Evolutionary conservation across 2,113 vertebrate genomes (phyloP).

Genomic region (Lipotes vexillifer): DNA sequence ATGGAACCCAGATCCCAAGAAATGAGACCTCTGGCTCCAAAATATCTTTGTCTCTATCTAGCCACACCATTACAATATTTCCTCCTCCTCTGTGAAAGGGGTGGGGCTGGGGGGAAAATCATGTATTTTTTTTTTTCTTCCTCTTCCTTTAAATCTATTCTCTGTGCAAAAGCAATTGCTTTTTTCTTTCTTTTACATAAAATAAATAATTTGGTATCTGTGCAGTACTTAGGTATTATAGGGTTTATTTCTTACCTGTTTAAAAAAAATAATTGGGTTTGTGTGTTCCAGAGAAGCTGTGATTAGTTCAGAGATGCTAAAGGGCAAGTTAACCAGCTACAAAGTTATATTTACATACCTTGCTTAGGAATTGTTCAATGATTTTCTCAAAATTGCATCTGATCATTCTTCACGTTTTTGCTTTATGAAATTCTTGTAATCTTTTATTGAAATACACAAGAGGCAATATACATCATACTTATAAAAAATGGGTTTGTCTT

Average conservation of each 20-base stretch:
- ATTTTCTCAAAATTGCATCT: neutral
- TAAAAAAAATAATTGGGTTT: neutral
- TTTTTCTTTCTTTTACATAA: neutral
- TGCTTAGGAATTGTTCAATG: neutral
- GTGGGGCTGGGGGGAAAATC: accelerated
- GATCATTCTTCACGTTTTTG: neutral
- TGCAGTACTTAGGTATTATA: neutral
- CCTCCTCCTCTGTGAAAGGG: neutral
- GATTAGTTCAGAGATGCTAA: neutral
- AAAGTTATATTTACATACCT: neutral
- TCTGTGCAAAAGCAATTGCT: neutral
- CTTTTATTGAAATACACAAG: neutral
- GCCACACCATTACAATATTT: neutral
- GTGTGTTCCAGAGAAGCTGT: neutral
- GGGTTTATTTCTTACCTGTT: neutral
- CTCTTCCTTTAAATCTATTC: neutral
- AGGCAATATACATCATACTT: neutral
- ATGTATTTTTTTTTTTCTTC: neutral
- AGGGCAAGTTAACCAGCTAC: neutral
- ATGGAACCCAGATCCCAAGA: neutral
- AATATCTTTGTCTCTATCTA: neutral
- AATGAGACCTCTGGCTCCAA: neutral
- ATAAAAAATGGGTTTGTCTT: neutral
- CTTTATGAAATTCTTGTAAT: neutral
- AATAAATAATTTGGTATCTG: neutral